Conservation (phyloP, 2,797 vertebrate species). For the Ambastaia sidthimunki region DNA sequence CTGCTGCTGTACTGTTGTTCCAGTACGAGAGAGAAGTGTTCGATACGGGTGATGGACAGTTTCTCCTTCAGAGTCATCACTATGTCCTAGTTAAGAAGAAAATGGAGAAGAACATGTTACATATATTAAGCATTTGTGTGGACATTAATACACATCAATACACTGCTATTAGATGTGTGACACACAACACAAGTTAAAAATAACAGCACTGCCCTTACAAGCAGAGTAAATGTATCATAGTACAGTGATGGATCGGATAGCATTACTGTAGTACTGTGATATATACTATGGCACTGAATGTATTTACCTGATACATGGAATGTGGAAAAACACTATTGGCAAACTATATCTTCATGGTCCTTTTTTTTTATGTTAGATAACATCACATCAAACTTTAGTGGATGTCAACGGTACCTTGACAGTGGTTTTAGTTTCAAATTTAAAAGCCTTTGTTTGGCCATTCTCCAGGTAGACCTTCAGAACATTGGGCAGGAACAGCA, state of each 20-base stretch:
- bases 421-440: slow-evolving; percentile 94
- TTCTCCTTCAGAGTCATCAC: slow-evolving; percentile 96
- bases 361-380: no score
- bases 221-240: neutral
- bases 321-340: neutral
- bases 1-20: slow-evolving; percentile 92
- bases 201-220: neutral
- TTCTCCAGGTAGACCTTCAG: slow-evolving; percentile 99
- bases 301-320: neutral
- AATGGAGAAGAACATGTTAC: slow-evolving; percentile 25
- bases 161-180: neutral
- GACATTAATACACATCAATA: neutral
- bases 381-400: neutral
- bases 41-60: slow-evolving; percentile 88
- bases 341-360: no score
- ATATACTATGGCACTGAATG: neutral
- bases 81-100: slow-evolving; percentile 83
- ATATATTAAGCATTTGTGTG: no score
- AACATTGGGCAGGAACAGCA: slow-evolving; percentile 99
- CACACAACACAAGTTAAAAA: no score
- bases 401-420: slow-evolving; percentile 85
- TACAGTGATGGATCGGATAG: no score
- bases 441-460: slow-evolving; percentile 98
- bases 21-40: slow-evolving; percentile 89
- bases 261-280: neutral